Percentiles rank a stretch among this genome's conserved stretches.
These are phyloP conservation scores for Drosophila pachea DNA, from an alignment of 1,140 invertebrate species.

Conservation along the genomic window DNA sequence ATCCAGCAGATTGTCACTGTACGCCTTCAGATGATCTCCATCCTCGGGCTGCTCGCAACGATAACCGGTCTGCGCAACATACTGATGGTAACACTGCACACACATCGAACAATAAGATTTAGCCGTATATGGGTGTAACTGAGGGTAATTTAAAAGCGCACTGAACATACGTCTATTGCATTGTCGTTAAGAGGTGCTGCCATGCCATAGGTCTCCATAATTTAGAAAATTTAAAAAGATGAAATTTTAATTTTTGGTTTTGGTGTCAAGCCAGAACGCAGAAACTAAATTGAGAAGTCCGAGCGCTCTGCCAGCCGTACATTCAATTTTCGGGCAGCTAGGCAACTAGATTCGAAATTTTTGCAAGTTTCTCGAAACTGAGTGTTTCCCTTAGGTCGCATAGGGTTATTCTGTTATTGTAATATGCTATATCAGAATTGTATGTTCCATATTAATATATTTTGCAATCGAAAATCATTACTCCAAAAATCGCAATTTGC, in stretches of 20 bases:
- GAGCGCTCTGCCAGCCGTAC: background rate
- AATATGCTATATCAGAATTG: too few species aligned
- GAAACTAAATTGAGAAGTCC: background rate
- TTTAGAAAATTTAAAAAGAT: conserved; percentile 36
- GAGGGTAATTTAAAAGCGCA: background rate
- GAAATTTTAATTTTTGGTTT: conserved; percentile 24
- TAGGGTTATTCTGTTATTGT: background rate
- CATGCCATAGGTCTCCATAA: conserved; percentile 37
- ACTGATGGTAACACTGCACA: conserved; percentile 40
- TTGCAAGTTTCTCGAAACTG: too few species aligned
- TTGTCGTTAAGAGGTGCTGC: conserved; percentile 17
- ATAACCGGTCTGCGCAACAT: conserved; percentile 32
- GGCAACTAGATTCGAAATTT: conserved; percentile 1
- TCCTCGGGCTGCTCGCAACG: conserved; percentile 15
- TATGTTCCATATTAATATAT: background rate
- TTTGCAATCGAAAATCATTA: background rate
- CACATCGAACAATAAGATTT: background rate
- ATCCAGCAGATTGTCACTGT: background rate
- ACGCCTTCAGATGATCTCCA: conserved; percentile 9
- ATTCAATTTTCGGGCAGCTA: background rate
- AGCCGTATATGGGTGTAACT: background rate
- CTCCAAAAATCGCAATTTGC: conserved; percentile 18
- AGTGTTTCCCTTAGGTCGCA: background rate
- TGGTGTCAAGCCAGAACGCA: conserved; percentile 15
- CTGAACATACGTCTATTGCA: conserved; percentile 27